Conservation (phyloP, 2,888 invertebrate genomes). For the Tridacna crocea region DNA sequence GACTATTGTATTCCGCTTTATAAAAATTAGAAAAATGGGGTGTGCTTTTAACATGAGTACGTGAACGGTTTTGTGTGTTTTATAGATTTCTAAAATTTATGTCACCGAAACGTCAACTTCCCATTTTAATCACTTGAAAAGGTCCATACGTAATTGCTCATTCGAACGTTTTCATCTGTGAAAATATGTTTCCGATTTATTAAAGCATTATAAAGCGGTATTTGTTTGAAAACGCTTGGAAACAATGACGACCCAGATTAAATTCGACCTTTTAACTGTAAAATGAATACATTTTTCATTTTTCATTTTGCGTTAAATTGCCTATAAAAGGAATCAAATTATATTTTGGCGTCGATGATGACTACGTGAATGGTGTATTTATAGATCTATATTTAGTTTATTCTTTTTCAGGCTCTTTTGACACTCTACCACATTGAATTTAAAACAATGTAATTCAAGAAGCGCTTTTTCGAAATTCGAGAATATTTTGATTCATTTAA, state of each 20-base stretch:
- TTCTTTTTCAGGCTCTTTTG: no score
- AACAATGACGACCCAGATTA: not conserved
- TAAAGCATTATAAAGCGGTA: conserved; percentile 10
- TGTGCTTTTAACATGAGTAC: not conserved
- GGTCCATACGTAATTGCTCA: not conserved
- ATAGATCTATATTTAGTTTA: not conserved
- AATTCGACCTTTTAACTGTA: not conserved
- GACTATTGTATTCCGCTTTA: not conserved
- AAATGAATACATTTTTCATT: not conserved
- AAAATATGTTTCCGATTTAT: conserved; percentile 15
- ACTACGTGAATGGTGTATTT: not conserved
- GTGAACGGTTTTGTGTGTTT: not conserved
- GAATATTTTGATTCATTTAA: no score
- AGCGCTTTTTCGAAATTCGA: no score
- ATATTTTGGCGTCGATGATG: not conserved
- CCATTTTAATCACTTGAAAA: conserved; percentile 2
- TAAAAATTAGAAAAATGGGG: not conserved
- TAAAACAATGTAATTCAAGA: no score
- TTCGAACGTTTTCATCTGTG: not conserved
- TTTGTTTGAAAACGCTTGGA: conserved; percentile 10
- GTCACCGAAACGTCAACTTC: not conserved
- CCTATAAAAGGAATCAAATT: not conserved
- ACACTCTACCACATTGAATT: no score
- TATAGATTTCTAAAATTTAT: conserved; percentile 5
- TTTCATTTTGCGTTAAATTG: not conserved